Percentiles rank a stretch among this genome's conserved stretches.
Evolutionary conservation across 53 echinoderm and acorn worm genomes (phyloP).

Genomic region (Echinarachnius parma): DNA sequence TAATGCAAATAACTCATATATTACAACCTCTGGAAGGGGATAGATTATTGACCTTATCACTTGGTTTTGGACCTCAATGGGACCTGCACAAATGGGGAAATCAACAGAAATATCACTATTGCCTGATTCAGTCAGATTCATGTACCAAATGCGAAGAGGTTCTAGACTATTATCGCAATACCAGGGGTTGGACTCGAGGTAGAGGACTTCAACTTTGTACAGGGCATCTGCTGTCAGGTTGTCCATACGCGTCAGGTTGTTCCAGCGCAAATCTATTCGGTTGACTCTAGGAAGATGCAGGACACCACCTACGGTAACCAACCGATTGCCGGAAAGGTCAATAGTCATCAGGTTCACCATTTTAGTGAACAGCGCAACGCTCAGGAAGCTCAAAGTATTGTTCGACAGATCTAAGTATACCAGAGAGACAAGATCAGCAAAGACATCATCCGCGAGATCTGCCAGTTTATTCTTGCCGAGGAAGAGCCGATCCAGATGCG

Average conservation of each 20-base stretch:
- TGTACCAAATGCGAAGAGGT: constrained; percentile 34
- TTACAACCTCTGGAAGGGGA: too few relatives aligned
- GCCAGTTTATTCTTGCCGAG: constrained; percentile 22
- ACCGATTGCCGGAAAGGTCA: constrained; percentile 7
- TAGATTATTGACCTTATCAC: too few relatives aligned
- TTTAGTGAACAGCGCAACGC: not conserved
- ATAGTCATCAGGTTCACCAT: not conserved
- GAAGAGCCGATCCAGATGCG: constrained; percentile 2
- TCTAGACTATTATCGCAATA: constrained; percentile 34
- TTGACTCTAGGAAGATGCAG: not conserved
- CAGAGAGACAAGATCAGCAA: not conserved
- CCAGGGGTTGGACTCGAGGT: constrained; percentile 34
- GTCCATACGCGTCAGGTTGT: not conserved
- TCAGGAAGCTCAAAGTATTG: not conserved
- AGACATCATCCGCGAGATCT: not conserved
- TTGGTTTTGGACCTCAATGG: too few relatives aligned
- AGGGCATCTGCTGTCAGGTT: not conserved
- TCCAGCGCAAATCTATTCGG: constrained; percentile 1
- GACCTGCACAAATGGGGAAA: constrained; percentile 3
- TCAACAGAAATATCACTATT: not conserved
- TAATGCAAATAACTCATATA: too few relatives aligned
- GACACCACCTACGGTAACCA: not conserved
- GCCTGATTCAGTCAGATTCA: constrained; percentile 8
- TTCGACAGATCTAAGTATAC: constrained; percentile 21
- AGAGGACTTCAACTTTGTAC: not conserved